phyloP scores from a whole-genome alignment of 2,888 invertebrate species.

The Druceiella hillmani region DNA sequence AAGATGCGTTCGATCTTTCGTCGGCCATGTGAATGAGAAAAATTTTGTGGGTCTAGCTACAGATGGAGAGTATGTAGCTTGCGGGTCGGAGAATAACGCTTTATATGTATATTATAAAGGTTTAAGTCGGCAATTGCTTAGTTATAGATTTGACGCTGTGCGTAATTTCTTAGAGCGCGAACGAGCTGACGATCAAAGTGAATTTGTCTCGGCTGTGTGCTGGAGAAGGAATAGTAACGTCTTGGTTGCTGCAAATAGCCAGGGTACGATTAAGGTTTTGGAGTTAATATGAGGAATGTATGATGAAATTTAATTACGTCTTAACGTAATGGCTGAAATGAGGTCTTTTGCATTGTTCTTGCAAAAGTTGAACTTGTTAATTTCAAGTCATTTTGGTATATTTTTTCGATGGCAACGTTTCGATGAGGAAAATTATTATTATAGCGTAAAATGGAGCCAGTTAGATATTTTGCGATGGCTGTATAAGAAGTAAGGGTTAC shows the following conservation, averaged over 20 bases:
- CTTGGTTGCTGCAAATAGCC: slow-evolving; percentile 89
- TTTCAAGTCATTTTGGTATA: too few relatives aligned
- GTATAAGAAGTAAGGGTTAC: too few relatives aligned
- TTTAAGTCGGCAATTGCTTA: slow-evolving; percentile 78
- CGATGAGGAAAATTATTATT: too few relatives aligned
- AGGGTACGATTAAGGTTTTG: slow-evolving; percentile 86
- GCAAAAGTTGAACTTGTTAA: too few relatives aligned
- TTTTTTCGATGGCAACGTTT: too few relatives aligned
- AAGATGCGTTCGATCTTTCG: slow-evolving; percentile 77
- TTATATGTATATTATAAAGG: slow-evolving; percentile 90
- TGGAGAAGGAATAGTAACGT: slow-evolving; percentile 84
- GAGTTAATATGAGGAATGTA: slow-evolving; percentile 71
- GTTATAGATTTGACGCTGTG: slow-evolving; percentile 81
- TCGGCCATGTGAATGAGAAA: slow-evolving; percentile 91
- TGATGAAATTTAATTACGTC: too few relatives aligned
- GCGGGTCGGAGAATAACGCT: slow-evolving; percentile 93
- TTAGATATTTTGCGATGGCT: too few relatives aligned
- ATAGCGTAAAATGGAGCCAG: too few relatives aligned
- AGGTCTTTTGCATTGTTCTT: too few relatives aligned
- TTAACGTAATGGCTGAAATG: too few relatives aligned
- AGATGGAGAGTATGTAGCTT: slow-evolving; percentile 87
- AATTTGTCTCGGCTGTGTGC: slow-evolving; percentile 94
- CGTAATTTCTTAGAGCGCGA: slow-evolving; percentile 70
- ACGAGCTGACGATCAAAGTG: slow-evolving; percentile 80
- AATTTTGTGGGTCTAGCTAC: slow-evolving; percentile 94